phyloP scores from a whole-genome alignment of 1,140 invertebrate species.

The Drosophila lacteicornis region DNA sequence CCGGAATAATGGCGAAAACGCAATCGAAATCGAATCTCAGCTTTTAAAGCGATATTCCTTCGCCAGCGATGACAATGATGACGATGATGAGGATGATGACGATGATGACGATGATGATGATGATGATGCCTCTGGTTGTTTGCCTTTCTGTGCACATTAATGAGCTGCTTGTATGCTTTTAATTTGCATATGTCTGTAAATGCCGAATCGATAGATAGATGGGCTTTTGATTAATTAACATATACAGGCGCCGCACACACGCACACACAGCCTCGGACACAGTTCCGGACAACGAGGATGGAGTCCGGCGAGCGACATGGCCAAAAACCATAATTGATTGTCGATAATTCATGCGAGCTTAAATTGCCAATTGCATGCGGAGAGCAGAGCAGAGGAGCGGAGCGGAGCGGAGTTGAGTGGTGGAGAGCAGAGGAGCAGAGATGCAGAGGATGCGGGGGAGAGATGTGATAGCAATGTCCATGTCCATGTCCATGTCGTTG shows the following conservation, averaged over 20 bases:
- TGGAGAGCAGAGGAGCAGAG: neutral
- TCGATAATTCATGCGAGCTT: constrained; percentile 82
- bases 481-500: constrained; percentile 8
- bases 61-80: neutral
- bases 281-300: constrained; percentile 20
- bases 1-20: constrained; percentile 11
- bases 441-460: constrained; percentile 19
- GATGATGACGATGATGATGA: neutral
- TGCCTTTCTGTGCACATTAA: constrained; percentile 67
- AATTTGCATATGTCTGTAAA: constrained; percentile 82
- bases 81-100: neutral
- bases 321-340: constrained; percentile 83
- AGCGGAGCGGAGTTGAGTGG: neutral
- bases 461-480: constrained; percentile 19
- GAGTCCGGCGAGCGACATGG: constrained; percentile 53
- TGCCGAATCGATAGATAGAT: constrained; percentile 79
- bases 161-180: constrained; percentile 82
- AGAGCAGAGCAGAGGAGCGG: neutral
- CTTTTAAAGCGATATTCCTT: constrained; percentile 17
- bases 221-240: constrained; percentile 81
- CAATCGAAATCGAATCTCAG: constrained; percentile 17
- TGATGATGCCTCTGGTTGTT: constrained; percentile 20
- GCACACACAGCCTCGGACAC: constrained; percentile 13
- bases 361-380: constrained; percentile 79
- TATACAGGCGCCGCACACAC: constrained; percentile 40